These are phyloP conservation scores for Myotis lucifugus DNA, from an alignment of 2,113 vertebrate species.

Conservation along the genomic window DNA sequence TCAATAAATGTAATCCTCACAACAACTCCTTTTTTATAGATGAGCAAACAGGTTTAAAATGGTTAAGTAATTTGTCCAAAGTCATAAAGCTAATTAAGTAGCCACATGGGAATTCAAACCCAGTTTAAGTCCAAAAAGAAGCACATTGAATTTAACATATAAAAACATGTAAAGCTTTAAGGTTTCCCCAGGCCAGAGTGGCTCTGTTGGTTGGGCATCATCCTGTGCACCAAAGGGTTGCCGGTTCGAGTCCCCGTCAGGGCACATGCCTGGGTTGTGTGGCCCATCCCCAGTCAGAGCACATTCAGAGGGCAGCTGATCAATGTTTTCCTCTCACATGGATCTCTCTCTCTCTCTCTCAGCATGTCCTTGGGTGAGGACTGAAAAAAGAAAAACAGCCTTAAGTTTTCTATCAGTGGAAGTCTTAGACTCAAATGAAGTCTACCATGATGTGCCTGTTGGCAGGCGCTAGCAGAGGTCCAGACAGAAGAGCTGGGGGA, in stretches of 20 bases:
- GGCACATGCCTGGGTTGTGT: too few species aligned
- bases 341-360: too few species aligned
- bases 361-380: too few species aligned
- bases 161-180: constrained; percentile 6
- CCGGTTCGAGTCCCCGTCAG: too few species aligned
- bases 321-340: too few species aligned
- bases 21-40: background rate
- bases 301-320: too few species aligned
- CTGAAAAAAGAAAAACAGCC: too few species aligned
- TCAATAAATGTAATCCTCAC: background rate
- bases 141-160: constrained; percentile 32
- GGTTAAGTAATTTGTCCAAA: constrained; percentile 34
- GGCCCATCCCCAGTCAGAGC: too few species aligned
- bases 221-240: too few species aligned
- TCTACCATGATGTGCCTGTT: background rate
- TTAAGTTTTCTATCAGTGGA: background rate
- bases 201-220: too few species aligned
- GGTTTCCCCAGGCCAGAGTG: too few species aligned
- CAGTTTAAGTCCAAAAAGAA: constrained; percentile 32
- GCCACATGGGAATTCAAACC: background rate
- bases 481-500: background rate
- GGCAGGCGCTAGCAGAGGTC: background rate
- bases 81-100: constrained; percentile 47
- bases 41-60: constrained; percentile 8
- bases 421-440: background rate